Base-by-base conservation (phyloP, 2,888 invertebrate genomes). In the Hydroisotoma schaefferi region DNA sequence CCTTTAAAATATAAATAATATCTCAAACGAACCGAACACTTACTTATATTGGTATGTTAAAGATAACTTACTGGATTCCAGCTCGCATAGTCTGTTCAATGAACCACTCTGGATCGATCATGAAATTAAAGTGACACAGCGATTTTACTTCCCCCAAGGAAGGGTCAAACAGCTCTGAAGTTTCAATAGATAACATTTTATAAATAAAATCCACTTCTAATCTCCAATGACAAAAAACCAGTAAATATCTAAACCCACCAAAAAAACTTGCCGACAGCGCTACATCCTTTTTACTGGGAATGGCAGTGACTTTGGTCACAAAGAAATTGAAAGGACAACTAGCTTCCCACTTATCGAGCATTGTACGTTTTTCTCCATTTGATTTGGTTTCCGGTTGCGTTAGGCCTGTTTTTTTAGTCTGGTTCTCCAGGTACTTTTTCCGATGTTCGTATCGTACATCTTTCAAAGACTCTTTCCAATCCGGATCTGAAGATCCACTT, bases 71-170 rank as follows among this genome's bases (percentile, higher is more conserved):
- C 85, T 83, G 81, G 73, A 87, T 84, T 55, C 87, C 87, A 55
- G 86, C 87, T 73, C 85, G 85, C 73, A 85, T 82, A 73, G 94
- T 94, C 73, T 94, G 91, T 0, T 89, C 86, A 57, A 92, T 79
- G 0, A 95, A 76, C 93, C 94, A 97, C 1, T 87, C 87, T 10
- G 90, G 81, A 73, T 95, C 93, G 38, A 94, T 87, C 88, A 94
- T 90, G 74, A 91, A 95, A 77, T 92, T 95, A 26, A 95, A 87
- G 78, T 95, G 91, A n/a, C 89, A 77, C 0, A 87, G 86, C 44
- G 83, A 81, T 68, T 85, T 85, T 4, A 92, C 77, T 59, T 84
- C 83, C 0, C 91, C 91, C 2, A 91, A 78, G 74, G 88, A 88
- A 6, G 80, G 80, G 73, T 90, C 89, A 3, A 91, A 77, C n/a